phyloP scores from a whole-genome alignment of 2,797 vertebrate genomes.

The Pampus argenteus region DNA sequence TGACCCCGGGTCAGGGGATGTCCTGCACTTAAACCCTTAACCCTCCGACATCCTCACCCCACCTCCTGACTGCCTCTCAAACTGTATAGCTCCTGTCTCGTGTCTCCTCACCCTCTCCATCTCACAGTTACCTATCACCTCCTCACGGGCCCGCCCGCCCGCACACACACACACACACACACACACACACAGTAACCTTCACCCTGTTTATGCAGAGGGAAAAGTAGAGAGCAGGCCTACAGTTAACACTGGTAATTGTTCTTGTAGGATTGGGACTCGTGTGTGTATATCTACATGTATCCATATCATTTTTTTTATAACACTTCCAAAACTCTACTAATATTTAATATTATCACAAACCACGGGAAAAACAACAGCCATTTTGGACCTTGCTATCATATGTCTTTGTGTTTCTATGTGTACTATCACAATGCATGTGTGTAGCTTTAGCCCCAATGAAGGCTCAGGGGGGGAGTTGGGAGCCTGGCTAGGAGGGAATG shows the following conservation, averaged over 20 bases:
- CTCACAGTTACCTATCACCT: slow-evolving; percentile 39
- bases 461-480: slow-evolving; percentile 2
- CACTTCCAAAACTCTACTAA: not conserved
- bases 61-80: slow-evolving; percentile 31
- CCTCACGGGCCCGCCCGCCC: slow-evolving; percentile 27
- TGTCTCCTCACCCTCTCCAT: slow-evolving; percentile 51
- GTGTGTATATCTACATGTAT: not conserved
- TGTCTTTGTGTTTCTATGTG: slow-evolving; percentile 16
- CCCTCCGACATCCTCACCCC: slow-evolving; percentile 18
- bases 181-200: slow-evolving; percentile 24
- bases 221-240: not conserved
- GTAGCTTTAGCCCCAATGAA: slow-evolving; percentile 33
- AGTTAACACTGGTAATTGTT: not conserved
- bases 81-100: slow-evolving; percentile 4
- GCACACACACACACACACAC: slow-evolving; percentile 16
- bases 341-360: not conserved
- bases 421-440: slow-evolving; percentile 20
- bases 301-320: not conserved
- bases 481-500: slow-evolving; percentile 10
- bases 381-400: slow-evolving; percentile 10
- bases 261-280: not conserved
- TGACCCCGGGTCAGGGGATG: slow-evolving; percentile 80
- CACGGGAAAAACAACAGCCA: not conserved
- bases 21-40: slow-evolving; percentile 86
- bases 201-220: slow-evolving; percentile 14